Evolutionary conservation across 1,140 invertebrate species (phyloP), one percentile per base, ranked within the genome.

Genomic region (Oncopodura yosiiana): DNA sequence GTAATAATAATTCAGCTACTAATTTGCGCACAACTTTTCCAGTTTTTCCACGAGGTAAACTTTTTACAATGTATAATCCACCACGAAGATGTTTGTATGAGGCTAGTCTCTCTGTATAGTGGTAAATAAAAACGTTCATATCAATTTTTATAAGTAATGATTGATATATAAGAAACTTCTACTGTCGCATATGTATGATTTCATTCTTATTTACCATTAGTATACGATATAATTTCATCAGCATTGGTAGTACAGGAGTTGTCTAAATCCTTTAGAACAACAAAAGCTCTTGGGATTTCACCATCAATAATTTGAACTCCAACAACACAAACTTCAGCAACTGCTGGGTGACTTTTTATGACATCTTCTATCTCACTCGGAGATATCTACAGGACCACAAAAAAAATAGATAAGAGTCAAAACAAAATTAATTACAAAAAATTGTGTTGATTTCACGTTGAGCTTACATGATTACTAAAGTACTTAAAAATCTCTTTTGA

Each of bases 291-390:
- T 24, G 61, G 61, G n/a, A 62, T 60, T 21, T 58, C 56, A 16
- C 61, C 52, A 26, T 72, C 56, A 36, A 67, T 64, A 62, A 75
- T 71, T 8, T 67, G 66, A 5, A 75, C 62, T 26, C 72, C 73
- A 32, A 76, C 65, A 16, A 76, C 73, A 21, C 69, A 73, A n/a
- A 68, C 69, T 46, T 75, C 73, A 12, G 66, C 66, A 19, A 76
- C 63, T 34, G 64, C 67, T 4, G 63, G 61, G 61, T 70, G 67
- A 37, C 68, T 68, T 23, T 72, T 49, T 11, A 75, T 66, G 3
- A 63, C 34, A 16, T 44, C 60, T 51, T 68, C 67, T 12, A 68
- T 23, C 48, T 67, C 65, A 3, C 60, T 48, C 16, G 67, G 67
- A 19, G 64, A 54, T 11, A 68, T 62, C 54, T 61, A 18, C 11